A percentile compares a stretch with the other conserved stretches of the same genome.
Conservation (phyloP, 92 coral and sea anemone genomes). For the Zoanthus sansibaricus region DNA sequence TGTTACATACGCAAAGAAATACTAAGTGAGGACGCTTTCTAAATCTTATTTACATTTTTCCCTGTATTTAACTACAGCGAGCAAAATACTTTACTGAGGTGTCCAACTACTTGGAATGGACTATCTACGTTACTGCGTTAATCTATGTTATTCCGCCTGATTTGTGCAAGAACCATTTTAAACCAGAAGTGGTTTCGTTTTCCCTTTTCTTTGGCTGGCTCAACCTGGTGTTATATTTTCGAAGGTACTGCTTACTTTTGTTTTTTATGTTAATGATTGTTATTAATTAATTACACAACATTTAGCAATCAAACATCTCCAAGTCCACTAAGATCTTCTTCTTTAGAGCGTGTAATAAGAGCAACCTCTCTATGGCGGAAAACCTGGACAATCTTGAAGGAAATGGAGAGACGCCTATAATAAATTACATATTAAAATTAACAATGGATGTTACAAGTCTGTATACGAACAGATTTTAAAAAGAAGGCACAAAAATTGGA, state of each 20-base stretch:
- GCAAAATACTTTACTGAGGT: slow-evolving; percentile 64
- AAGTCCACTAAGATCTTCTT: no score
- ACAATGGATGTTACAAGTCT: no score
- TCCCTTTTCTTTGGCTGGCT: slow-evolving; percentile 90
- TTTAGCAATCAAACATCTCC: no score
- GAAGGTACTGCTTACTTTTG: slow-evolving; percentile 61
- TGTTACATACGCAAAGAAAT: no score
- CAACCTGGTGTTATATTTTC: slow-evolving; percentile 80
- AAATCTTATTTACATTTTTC: not conserved
- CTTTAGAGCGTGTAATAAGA: no score
- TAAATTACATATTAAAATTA: no score
- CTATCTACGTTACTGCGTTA: slow-evolving; percentile 75
- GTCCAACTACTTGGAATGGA: slow-evolving; percentile 79
- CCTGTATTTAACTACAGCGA: slow-evolving; percentile 49
- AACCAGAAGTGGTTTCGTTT: slow-evolving; percentile 57
- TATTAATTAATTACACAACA: no score
- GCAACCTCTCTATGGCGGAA: no score
- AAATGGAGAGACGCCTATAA: no score
- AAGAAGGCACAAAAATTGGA: no score
- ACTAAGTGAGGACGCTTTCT: not conserved
- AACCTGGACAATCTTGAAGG: no score
- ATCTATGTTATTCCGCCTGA: slow-evolving; percentile 60
- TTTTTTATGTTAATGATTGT: not conserved
- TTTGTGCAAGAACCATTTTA: slow-evolving; percentile 36
- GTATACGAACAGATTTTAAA: no score